phyloP scores from a whole-genome alignment of 2,797 vertebrate species.

The Danio kyathit region DNA sequence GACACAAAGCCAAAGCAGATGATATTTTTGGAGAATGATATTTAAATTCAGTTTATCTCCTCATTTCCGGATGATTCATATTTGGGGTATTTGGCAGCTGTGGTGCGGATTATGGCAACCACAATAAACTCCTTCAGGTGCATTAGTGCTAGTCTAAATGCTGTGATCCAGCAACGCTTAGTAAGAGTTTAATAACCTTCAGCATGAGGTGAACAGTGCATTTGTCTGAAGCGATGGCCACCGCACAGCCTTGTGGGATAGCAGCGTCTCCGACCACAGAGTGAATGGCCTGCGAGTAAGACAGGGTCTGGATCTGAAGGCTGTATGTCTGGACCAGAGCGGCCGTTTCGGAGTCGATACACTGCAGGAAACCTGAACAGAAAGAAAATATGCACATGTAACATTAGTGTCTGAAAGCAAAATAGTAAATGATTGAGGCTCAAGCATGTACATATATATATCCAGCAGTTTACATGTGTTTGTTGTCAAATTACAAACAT shows the following conservation, averaged over 20 bases:
- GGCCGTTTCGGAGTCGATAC: slow-evolving; percentile 77
- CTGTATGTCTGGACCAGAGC: slow-evolving; percentile 78
- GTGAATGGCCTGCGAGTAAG: slow-evolving; percentile 83
- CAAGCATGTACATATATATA: no score
- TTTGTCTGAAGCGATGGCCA: slow-evolving; percentile 89
- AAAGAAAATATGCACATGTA: neutral
- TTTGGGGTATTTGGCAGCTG: neutral
- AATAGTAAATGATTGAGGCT: neutral
- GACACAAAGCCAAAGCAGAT: slow-evolving; percentile 25
- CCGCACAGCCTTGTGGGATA: slow-evolving; percentile 86
- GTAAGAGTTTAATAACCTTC: slow-evolving; percentile 73
- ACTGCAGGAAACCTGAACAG: slow-evolving; percentile 82
- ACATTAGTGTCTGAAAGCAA: neutral
- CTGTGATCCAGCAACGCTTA: neutral
- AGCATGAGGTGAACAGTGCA: slow-evolving; percentile 91
- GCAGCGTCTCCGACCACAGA: slow-evolving; percentile 73
- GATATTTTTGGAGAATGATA: slow-evolving; percentile 20
- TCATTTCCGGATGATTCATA: neutral
- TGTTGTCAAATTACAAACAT: no score
- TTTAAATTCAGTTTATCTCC: slow-evolving; percentile 1
- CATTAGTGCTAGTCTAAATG: neutral
- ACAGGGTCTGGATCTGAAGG: slow-evolving; percentile 86
- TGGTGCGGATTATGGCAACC: neutral
- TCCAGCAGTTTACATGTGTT: no score
- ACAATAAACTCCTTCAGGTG: neutral